These are phyloP conservation scores for Myotis vivesi DNA, from an alignment of 2,797 vertebrate genomes.

Conservation along the genomic window DNA sequence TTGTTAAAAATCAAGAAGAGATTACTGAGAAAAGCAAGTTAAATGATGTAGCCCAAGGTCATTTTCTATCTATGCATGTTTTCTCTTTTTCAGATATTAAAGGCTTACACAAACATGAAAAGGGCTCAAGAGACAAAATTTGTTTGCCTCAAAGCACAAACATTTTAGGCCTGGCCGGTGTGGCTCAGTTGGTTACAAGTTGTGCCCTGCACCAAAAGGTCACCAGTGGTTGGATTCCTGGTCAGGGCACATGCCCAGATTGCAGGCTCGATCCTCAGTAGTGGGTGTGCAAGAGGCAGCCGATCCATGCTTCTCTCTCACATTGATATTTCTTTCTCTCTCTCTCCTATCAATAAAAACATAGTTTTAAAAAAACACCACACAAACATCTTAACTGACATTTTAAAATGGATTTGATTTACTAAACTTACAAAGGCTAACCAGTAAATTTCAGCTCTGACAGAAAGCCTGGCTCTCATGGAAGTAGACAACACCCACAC, in stretches of 20 bases:
- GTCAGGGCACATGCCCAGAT: too few species aligned
- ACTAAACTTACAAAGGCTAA: conserved; percentile 12
- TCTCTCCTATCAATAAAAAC: too few species aligned
- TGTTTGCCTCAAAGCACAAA: not conserved
- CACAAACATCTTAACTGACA: conserved; percentile 21
- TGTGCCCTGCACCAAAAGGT: too few species aligned
- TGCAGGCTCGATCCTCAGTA: too few species aligned
- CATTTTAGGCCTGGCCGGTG: too few species aligned
- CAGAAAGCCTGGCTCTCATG: not conserved
- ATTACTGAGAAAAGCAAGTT: not conserved
- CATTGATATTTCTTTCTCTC: too few species aligned
- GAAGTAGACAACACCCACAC: not conserved
- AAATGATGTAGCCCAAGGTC: not conserved
- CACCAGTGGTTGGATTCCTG: too few species aligned
- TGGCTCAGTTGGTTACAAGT: too few species aligned
- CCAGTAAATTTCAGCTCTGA: not conserved
- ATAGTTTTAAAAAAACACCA: too few species aligned
- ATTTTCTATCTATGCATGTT: not conserved
- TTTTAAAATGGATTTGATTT: not conserved
- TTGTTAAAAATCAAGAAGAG: not conserved
- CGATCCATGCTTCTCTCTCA: too few species aligned
- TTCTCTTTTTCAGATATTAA: conserved; percentile 18
- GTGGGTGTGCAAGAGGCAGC: too few species aligned
- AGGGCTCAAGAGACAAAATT: not conserved
- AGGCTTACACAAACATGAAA: not conserved